Conservation (phyloP, 2,113 vertebrate species). For the Calidris pygmaea region DNA sequence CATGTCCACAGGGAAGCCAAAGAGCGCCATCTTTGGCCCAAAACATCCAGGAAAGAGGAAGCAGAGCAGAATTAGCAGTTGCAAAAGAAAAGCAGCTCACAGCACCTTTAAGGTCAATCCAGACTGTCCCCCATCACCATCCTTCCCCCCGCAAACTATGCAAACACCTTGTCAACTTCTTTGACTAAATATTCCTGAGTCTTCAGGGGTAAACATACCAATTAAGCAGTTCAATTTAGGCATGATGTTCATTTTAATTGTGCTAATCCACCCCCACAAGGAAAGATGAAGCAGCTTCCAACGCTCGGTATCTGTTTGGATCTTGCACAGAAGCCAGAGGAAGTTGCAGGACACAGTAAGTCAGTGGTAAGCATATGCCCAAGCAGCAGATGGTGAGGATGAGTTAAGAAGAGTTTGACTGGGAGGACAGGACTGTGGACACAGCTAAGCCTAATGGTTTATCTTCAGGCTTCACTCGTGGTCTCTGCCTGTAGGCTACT, state of each 20-base stretch:
- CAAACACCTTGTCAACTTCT: slow-evolving; percentile 28
- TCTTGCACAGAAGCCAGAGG: slow-evolving; percentile 64
- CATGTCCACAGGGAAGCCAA: not conserved
- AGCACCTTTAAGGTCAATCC: not conserved
- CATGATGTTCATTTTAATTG: slow-evolving; percentile 73
- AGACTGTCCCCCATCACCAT: not conserved
- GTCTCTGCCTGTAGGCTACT: slow-evolving; percentile 2
- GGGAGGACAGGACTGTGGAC: slow-evolving; percentile 45
- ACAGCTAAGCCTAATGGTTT: slow-evolving; percentile 1
- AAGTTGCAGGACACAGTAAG: slow-evolving; percentile 67
- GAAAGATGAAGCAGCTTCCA: slow-evolving; percentile 58
- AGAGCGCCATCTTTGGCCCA: not conserved
- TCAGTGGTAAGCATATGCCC: slow-evolving; percentile 64
- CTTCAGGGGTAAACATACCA: slow-evolving; percentile 63
- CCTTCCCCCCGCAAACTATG: not conserved
- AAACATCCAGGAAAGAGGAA: not conserved
- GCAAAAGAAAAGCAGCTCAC: not conserved
- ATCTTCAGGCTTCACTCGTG: not conserved
- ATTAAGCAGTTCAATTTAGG: slow-evolving; percentile 70
- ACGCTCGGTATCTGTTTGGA: slow-evolving; percentile 61
- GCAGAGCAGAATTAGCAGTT: not conserved
- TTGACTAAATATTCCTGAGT: slow-evolving; percentile 45
- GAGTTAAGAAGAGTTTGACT: slow-evolving; percentile 56
- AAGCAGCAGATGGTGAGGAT: slow-evolving; percentile 51
- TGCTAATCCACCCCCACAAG: slow-evolving; percentile 62